A percentile compares a stretch with the other conserved stretches of the same genome.
phyloP scores from a whole-genome alignment of 2,888 invertebrate species.

The Mythimna ferrago region DNA sequence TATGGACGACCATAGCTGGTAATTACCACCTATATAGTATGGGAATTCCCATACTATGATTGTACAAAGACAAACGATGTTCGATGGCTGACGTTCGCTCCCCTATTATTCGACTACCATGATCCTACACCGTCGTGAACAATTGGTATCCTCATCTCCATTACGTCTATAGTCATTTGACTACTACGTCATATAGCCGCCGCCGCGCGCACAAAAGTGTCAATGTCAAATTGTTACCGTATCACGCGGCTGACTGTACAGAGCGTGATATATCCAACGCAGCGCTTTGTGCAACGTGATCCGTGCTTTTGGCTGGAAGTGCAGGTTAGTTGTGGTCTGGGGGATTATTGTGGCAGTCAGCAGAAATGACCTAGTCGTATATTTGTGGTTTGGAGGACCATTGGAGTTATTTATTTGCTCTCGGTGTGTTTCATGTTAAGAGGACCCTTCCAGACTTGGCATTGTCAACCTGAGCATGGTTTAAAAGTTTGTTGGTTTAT shows the following conservation, averaged over 20 bases:
- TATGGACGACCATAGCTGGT: no score
- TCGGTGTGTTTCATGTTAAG: not conserved
- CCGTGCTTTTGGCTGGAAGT: slow-evolving; percentile 27
- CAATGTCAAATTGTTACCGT: not conserved
- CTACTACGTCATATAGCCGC: no score
- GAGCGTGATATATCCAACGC: not conserved
- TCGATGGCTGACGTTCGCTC: no score
- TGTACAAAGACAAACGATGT: no score
- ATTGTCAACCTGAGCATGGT: no score
- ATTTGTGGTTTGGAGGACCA: slow-evolving; percentile 14
- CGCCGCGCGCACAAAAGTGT: not conserved
- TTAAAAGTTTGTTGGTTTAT: no score
- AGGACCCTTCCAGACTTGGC: no score
- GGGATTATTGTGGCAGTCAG: slow-evolving; percentile 24
- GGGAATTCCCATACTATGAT: no score
- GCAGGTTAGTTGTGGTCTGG: slow-evolving; percentile 26
- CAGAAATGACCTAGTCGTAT: slow-evolving; percentile 22
- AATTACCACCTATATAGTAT: no score
- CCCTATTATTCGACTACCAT: no score
- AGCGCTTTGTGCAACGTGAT: slow-evolving; percentile 35
- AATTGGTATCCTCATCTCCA: no score
- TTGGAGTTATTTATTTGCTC: not conserved
- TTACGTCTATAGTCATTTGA: not conserved
- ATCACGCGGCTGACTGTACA: slow-evolving; percentile 7
- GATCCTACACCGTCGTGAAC: no score